phyloP scores from a whole-genome alignment of 2,797 vertebrate genomes.

The Hapalemur alaotrensis region DNA sequence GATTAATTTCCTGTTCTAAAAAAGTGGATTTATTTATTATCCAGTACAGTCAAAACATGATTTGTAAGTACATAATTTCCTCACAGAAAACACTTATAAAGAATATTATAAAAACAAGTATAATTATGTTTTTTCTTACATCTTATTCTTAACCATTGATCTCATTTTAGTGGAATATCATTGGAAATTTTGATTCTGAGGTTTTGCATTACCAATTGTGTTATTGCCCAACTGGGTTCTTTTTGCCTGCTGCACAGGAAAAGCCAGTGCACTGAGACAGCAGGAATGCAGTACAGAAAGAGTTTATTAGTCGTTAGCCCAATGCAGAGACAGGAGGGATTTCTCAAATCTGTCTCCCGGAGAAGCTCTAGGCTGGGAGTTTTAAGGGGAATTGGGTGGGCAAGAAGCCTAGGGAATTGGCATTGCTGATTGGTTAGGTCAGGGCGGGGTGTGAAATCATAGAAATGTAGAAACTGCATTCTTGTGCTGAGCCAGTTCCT shows the following conservation, averaged over 20 bases:
- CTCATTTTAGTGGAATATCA: constrained; percentile 5
- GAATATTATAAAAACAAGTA: background rate
- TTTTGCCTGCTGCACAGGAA: background rate
- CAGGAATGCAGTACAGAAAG: background rate
- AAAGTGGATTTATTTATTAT: background rate
- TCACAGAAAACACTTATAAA: background rate
- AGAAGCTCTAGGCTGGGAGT: background rate
- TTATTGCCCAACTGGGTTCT: background rate
- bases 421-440: background rate
- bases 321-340: background rate
- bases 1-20: constrained; percentile 2
- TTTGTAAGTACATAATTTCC: constrained; percentile 21
- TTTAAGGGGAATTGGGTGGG: background rate
- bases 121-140: constrained; percentile 20
- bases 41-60: background rate
- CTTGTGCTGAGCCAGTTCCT: background rate
- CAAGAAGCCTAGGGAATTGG: background rate
- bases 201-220: background rate
- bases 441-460: background rate
- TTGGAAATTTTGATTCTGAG: constrained; percentile 8
- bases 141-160: constrained; percentile 13
- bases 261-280: background rate
- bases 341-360: background rate
- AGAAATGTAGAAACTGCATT: background rate
- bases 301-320: background rate